Conservation (phyloP, 2,888 invertebrate species). For the Selenia dentaria region DNA sequence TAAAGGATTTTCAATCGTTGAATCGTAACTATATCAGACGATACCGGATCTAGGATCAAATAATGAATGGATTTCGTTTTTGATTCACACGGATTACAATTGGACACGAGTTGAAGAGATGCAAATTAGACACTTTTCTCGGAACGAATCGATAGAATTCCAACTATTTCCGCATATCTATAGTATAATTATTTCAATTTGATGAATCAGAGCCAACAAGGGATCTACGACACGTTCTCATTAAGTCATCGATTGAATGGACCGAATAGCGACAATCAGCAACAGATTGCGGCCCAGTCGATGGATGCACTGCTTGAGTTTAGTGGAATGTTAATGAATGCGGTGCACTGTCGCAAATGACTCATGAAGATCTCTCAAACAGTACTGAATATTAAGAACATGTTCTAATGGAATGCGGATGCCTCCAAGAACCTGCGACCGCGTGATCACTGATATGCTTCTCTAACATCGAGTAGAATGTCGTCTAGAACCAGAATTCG, state of each 20-base stretch:
- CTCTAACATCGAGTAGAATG: constrained; percentile 25
- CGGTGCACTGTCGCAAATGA: constrained; percentile 74
- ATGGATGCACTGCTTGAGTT: constrained; percentile 58
- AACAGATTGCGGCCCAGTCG: constrained; percentile 40
- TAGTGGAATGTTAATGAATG: constrained; percentile 72
- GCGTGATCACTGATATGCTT: constrained; percentile 44
- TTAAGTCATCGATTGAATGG: constrained; percentile 53
- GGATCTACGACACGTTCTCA: constrained; percentile 42
- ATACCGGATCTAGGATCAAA: constrained; percentile 29
- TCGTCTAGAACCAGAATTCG: constrained; percentile 23
- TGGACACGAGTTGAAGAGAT: constrained; percentile 39
- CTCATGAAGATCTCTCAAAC: constrained; percentile 45
- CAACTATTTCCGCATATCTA: constrained; percentile 49
- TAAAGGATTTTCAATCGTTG: not conserved
- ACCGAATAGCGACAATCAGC: constrained; percentile 46
- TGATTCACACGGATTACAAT: constrained; percentile 31
- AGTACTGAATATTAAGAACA: constrained; percentile 65
- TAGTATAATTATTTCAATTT: constrained; percentile 43
- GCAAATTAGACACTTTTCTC: constrained; percentile 42
- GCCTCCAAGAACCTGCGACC: constrained; percentile 62
- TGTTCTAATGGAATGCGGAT: constrained; percentile 77
- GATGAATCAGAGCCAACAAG: constrained; percentile 49
- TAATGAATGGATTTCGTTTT: constrained; percentile 26
- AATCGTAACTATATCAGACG: not conserved
- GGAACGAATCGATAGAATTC: constrained; percentile 43